A percentile compares a stretch with the other conserved stretches of the same genome.
phyloP scores from a whole-genome alignment of 2,113 vertebrate species.

The Oreochromis aureus region DNA sequence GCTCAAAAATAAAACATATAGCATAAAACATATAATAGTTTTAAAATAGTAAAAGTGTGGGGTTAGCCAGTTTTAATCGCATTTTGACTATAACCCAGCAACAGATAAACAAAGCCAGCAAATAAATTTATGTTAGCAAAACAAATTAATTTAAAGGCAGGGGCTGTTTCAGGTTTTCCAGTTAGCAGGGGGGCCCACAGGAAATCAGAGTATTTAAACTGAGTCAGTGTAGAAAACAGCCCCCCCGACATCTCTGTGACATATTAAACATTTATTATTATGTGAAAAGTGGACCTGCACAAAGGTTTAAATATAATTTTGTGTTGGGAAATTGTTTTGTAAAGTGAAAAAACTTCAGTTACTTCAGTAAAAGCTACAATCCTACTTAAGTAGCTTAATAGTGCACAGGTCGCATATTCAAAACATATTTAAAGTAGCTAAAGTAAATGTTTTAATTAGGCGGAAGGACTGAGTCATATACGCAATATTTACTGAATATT shows the following conservation, averaged over 20 bases:
- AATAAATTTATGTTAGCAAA: background rate
- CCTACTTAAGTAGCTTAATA: background rate
- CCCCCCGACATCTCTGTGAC: background rate
- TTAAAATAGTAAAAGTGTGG: background rate
- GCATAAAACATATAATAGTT: background rate
- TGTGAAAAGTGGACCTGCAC: background rate
- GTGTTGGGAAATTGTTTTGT: background rate
- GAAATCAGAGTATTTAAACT: background rate
- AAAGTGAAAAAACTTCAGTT: background rate
- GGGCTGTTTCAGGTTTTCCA: background rate
- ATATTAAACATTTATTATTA: background rate
- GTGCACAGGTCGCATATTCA: background rate
- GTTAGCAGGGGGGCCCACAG: background rate
- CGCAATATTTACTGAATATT: background rate
- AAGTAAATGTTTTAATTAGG: background rate
- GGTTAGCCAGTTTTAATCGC: background rate
- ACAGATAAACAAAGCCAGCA: background rate
- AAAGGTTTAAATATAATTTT: background rate
- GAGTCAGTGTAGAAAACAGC: background rate
- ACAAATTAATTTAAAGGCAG: background rate
- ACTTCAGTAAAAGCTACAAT: background rate
- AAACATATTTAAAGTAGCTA: background rate
- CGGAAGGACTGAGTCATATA: background rate
- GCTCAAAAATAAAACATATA: background rate
- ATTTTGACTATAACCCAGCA: background rate